Base-by-base conservation (phyloP, 2,113 vertebrate species). In the Murina feae region DNA sequence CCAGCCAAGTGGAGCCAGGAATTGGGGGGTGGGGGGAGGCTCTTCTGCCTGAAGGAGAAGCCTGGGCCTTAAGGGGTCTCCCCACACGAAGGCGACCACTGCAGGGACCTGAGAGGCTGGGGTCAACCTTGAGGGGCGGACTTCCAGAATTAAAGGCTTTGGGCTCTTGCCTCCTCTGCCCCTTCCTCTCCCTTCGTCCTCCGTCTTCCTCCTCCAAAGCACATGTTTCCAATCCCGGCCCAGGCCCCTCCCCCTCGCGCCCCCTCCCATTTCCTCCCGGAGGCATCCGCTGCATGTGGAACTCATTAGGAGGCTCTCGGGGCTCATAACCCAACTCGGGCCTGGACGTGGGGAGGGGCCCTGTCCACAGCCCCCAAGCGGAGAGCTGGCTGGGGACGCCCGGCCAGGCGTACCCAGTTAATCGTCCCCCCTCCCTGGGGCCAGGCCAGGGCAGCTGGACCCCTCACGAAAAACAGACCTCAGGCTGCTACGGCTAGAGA, bases 301-400 rank as follows among this genome's bases (percentile, higher is more conserved):
- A 96, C 85, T 96, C 85, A 86, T 97, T 97, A 97, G 94, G 83
- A 86, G 94, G 92, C 95, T 96, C 92, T 93, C 68, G 16, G 94
- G 94, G 95, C 96, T 92, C 25, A 20, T 82, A 97, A 96, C 95
- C 89, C 83, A 95, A 49, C 90, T 91, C 95, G 86, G 49, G 91
- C 92, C 90, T 10, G 4, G 85, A 88, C 63, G 53, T 53, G 68
- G 35, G 83, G 87, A 92, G 60, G 75, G 90, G 49, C 80, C 86
- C 86, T 35, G 13, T 80, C 89, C 66, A 0, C 35, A 44, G 91
- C 65, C 79, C 65, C 30, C n/a, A 28, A 23, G 37, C 78, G 5
- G 63, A 95, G 91, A 47, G 78, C 55, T 4, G 21, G 76, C 32
- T 1, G 18, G 2, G 63, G 65, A 23, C 32, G 30, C 23, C 0